These are phyloP conservation scores for Hydrozoanthus tunicans DNA, from an alignment of 64 coral and sea anemone species.

Conservation along the genomic window DNA sequence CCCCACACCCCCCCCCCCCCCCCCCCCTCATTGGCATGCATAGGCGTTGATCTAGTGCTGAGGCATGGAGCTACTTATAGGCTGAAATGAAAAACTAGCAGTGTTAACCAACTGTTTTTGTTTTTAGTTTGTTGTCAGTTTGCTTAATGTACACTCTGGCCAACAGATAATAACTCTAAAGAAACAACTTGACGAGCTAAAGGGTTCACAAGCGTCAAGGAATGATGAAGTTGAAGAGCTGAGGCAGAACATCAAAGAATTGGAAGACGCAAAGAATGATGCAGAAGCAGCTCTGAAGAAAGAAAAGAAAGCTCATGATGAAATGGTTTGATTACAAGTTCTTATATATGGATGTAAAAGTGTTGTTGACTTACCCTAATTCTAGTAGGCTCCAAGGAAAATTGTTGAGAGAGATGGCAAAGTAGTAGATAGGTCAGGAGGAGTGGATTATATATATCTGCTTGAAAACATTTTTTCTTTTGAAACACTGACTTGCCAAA, in stretches of 20 bases:
- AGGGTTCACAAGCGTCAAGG: slow-evolving; percentile 9
- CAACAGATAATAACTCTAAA: slow-evolving; percentile 50
- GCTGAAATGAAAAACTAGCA: background rate
- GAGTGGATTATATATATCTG: no score
- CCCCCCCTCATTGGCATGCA: background rate
- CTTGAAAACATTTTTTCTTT: no score
- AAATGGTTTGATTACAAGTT: background rate
- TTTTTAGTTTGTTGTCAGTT: no score
- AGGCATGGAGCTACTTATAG: background rate
- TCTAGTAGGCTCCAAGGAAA: no score
- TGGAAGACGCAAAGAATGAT: slow-evolving; percentile 7
- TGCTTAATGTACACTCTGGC: background rate
- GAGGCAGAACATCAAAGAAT: slow-evolving; percentile 8
- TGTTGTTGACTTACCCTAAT: background rate
- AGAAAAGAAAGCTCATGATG: slow-evolving; percentile 13
- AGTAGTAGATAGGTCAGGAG: no score
- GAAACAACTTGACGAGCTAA: slow-evolving; percentile 44
- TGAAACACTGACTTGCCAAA: no score
- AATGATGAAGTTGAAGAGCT: slow-evolving; percentile 33
- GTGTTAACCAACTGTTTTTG: background rate
- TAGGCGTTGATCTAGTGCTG: background rate
- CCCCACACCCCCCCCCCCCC: no score
- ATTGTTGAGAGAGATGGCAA: no score
- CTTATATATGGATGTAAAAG: background rate
- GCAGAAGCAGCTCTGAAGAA: slow-evolving; percentile 19